Conservation (phyloP, 2,888 invertebrate species). For the Synanthedon tipuliformis region DNA sequence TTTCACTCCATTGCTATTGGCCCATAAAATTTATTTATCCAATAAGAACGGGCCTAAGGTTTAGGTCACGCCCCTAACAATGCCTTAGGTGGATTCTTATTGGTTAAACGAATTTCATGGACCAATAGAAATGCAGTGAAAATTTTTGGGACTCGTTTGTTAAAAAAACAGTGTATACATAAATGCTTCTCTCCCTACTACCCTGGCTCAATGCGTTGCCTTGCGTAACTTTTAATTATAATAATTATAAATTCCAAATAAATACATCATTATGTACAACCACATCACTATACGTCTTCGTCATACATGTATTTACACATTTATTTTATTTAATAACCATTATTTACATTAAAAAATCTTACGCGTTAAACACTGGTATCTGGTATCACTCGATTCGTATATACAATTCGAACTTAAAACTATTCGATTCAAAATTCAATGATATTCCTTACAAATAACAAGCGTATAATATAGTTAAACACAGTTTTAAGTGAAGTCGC, state of each 20-base stretch:
- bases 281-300: conserved; percentile 53
- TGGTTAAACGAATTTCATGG: no score
- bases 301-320: conserved; percentile 8
- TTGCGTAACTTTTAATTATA: conserved; percentile 18
- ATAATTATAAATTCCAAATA: conserved; percentile 13
- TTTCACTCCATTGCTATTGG: no score
- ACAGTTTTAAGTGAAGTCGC: not conserved
- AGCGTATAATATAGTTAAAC: not conserved
- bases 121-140: no score
- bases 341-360: not conserved
- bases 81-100: no score
- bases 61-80: no score
- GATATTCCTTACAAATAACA: conserved; percentile 4
- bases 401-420: not conserved
- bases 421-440: not conserved
- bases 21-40: no score
- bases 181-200: conserved; percentile 21
- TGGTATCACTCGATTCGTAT: not conserved
- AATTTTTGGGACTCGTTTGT: no score
- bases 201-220: conserved; percentile 52
- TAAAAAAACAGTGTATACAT: no score
- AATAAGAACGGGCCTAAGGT: no score
- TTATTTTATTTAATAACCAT: conserved; percentile 11
- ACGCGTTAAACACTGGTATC: no score
- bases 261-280: conserved; percentile 38